phyloP scores from a whole-genome alignment of 2,113 vertebrate species.

The Xenopus laevis region DNA sequence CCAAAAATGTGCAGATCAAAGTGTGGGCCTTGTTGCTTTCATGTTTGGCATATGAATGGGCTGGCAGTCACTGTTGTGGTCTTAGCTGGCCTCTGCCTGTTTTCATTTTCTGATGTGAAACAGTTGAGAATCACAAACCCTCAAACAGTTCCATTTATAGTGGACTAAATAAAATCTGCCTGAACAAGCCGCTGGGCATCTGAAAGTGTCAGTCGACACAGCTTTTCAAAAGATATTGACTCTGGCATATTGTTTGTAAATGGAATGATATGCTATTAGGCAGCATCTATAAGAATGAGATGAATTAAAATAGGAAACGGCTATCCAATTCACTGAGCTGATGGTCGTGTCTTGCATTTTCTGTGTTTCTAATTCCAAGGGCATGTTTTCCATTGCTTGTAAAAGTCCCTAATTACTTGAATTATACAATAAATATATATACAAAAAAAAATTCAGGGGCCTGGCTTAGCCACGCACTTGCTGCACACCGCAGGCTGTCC shows the following conservation, averaged over 20 bases:
- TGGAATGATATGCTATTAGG: slow-evolving; percentile 58
- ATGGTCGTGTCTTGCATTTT: no score
- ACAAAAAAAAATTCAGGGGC: no score
- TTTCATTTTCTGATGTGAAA: slow-evolving; percentile 82
- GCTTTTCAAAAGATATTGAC: slow-evolving; percentile 71
- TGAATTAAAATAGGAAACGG: slow-evolving; percentile 52
- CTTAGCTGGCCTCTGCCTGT: slow-evolving; percentile 73
- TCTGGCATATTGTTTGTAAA: slow-evolving; percentile 58
- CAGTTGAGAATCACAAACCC: slow-evolving; percentile 78
- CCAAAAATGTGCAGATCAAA: slow-evolving; percentile 81
- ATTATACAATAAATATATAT: no score
- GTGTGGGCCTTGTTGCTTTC: slow-evolving; percentile 78
- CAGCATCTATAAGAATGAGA: slow-evolving; percentile 47
- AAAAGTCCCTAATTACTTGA: no score
- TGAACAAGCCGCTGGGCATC: slow-evolving; percentile 59
- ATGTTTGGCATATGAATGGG: slow-evolving; percentile 81
- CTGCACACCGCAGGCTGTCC: no score
- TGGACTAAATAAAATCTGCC: slow-evolving; percentile 80
- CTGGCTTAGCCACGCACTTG: no score
- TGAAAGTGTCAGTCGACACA: slow-evolving; percentile 72
- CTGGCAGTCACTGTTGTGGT: slow-evolving; percentile 79
- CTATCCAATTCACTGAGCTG: slow-evolving; percentile 41
- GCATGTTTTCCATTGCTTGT: no score
- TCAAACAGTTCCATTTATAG: slow-evolving; percentile 71
- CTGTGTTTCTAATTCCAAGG: no score